Evolutionary conservation across 2,113 vertebrate species (phyloP).

Genomic region (Peromyscus californicus): DNA sequence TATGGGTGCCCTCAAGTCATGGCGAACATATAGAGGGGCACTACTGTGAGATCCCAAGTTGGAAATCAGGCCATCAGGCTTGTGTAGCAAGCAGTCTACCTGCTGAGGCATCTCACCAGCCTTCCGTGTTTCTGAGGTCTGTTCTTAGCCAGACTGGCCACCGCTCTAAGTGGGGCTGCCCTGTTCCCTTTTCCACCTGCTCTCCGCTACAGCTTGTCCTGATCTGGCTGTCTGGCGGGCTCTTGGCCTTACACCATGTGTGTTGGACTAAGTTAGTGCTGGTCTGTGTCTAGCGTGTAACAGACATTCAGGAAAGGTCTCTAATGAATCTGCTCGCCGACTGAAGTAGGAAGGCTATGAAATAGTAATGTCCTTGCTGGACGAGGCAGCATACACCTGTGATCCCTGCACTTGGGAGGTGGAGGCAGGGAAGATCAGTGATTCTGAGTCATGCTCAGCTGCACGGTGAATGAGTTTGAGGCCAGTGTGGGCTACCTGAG

Average conservation of each 20-base stretch:
- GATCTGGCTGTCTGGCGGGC: not conserved
- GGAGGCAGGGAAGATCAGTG: not conserved
- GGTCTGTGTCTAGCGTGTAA: not conserved
- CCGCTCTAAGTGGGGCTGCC: accelerated
- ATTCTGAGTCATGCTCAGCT: not conserved
- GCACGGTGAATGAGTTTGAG: not conserved
- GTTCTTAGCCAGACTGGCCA: not conserved
- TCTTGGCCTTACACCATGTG: not conserved
- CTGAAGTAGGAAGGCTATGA: not conserved
- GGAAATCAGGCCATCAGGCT: not conserved
- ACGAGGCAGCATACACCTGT: not conserved
- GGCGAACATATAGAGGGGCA: not conserved
- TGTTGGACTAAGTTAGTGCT: not conserved
- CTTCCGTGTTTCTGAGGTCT: not conserved
- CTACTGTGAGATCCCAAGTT: not conserved
- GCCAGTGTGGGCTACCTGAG: not conserved
- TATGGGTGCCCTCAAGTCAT: not conserved
- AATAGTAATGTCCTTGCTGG: not conserved
- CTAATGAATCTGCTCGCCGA: not conserved
- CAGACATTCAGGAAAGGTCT: not conserved
- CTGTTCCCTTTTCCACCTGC: accelerated
- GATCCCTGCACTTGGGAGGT: not conserved
- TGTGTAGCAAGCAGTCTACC: too few relatives aligned
- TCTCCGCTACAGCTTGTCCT: not conserved
- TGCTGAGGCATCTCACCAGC: not conserved